Base-by-base conservation (phyloP, 1,140 invertebrate species). In the Parapsyche elsis region DNA sequence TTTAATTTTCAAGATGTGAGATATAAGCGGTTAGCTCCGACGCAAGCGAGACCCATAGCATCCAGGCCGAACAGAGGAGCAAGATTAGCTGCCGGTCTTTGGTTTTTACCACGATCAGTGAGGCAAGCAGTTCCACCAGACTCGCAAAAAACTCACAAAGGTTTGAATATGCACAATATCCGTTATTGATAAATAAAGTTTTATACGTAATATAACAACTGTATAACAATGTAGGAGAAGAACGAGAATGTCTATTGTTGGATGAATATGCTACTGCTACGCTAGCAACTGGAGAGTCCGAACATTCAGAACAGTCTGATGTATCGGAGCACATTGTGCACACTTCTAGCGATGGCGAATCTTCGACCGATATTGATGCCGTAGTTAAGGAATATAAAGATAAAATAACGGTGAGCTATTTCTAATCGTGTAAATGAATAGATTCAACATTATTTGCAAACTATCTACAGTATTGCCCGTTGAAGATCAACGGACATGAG, bases 311-410 rank as follows among this genome's bases (percentile, higher is more conserved):
- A 45, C 84, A 79, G 81, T 85, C 79, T 76, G 84, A 61, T 67
- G 44, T 49, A 9, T 82, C 80, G 7, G 81, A 81, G 19, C 83
- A 81, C 24, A 57, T 9, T 5, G 80, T 9, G 30, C 61, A 44
- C 4, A 75, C 77, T 46, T 82, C 81, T 23, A 82, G 87, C n/a
- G 85, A 84, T 9, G 88, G 88, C 9, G 88, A 90, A 71, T 89
- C 88, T 80, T 90, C 90, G 12, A 90, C 90, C 0, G 90, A 91
- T 84, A 90, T 91, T n/a, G 90, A 91, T 83, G 89, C 89, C 2
- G 89, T 89, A 12, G 90, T 91, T 9, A 90, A 91, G 81, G 90
- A 91, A 84, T 91, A 91, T 76, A 88, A 86, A 79, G 90, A 90
- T 81, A 87, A 86, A 71, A 88, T 91, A 83, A 88, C 90, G 83